phyloP scores from a whole-genome alignment of 2,113 vertebrate genomes.

The Macrotis lagotis region DNA sequence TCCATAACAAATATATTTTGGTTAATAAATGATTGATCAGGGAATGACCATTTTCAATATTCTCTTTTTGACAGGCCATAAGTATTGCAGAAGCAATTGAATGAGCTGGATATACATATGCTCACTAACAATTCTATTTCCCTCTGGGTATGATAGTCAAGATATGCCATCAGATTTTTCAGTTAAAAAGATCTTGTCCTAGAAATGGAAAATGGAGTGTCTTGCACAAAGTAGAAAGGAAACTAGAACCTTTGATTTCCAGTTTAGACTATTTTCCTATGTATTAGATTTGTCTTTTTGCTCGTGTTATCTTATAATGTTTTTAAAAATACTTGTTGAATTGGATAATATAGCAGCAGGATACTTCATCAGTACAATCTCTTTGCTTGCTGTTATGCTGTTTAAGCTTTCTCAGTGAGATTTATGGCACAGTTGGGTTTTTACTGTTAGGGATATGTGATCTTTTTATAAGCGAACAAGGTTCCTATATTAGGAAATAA shows the following conservation, averaged over 20 bases:
- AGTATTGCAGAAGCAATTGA: slow-evolving; percentile 20
- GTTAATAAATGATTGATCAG: slow-evolving; percentile 52
- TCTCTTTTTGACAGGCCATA: not conserved
- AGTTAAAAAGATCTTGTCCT: not conserved
- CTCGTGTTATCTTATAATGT: not conserved
- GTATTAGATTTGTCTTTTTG: not conserved
- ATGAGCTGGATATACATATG: slow-evolving; percentile 8
- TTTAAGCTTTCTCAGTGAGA: not conserved
- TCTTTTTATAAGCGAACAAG: not conserved
- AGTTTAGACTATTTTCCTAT: not conserved
- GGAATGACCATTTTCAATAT: slow-evolving; percentile 37
- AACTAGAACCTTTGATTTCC: not conserved
- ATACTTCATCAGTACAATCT: not conserved
- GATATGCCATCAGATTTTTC: not conserved
- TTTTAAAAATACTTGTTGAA: not conserved
- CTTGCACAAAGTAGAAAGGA: not conserved
- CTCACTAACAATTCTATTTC: slow-evolving; percentile 18
- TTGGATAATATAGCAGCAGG: not conserved
- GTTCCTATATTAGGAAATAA: not conserved
- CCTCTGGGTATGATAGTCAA: slow-evolving; percentile 3
- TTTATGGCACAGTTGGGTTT: not conserved
- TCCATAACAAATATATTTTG: slow-evolving; percentile 68
- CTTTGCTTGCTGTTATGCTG: not conserved
- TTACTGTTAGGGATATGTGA: not conserved
- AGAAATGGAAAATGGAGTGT: not conserved